phyloP scores from a whole-genome alignment of 2,888 invertebrate genomes.

The Deladenus siricidicola region DNA sequence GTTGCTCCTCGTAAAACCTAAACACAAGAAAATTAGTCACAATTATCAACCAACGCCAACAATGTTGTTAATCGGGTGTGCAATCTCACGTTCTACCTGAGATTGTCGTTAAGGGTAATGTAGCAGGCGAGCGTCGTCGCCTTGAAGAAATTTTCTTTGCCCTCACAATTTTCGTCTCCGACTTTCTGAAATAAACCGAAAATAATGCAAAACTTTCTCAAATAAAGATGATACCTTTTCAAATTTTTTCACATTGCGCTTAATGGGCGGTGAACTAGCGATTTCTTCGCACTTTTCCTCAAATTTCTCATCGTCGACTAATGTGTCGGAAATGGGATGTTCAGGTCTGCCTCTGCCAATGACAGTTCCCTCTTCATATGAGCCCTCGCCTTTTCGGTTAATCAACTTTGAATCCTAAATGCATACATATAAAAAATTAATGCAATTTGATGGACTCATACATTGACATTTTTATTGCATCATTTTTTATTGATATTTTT shows the following conservation, averaged over 20 bases:
- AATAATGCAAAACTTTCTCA: too few species aligned
- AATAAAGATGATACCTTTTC: conserved; percentile 31
- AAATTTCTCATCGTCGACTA: too few species aligned
- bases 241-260: conserved; percentile 41
- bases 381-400: conserved; percentile 43
- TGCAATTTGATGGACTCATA: too few species aligned
- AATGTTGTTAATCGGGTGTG: neutral
- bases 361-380: conserved; percentile 41
- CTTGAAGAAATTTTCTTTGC: conserved; percentile 39
- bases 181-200: conserved; percentile 31
- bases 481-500: too few species aligned
- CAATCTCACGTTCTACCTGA: conserved; percentile 28
- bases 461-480: too few species aligned
- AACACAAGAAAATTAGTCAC: neutral
- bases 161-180: conserved; percentile 34
- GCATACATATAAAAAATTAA: too few species aligned
- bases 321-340: too few species aligned
- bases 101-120: conserved; percentile 43
- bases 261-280: conserved; percentile 17
- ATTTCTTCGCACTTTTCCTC: conserved; percentile 3
- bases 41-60: neutral
- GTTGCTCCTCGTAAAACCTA: conserved; percentile 43
- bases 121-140: conserved; percentile 45
- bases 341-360: conserved; percentile 30
- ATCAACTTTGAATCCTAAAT: conserved; percentile 37